Percentiles rank a stretch among this genome's conserved stretches.
Evolutionary conservation across 2,888 invertebrate genomes (phyloP).

Genomic region (Tiliacea aurago): DNA sequence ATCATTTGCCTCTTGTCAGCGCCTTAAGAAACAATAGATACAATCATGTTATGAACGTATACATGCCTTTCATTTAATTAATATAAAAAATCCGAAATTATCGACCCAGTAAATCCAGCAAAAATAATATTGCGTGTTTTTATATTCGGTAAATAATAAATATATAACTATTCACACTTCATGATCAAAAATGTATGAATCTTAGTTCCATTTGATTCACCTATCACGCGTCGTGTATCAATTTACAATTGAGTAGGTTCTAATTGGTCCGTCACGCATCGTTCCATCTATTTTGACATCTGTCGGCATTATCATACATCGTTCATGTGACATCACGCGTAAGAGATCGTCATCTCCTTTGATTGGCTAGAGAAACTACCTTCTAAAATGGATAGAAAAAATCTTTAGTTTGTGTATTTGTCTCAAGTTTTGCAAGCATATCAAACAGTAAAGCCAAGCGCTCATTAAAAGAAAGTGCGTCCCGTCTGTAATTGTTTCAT

Average conservation of each 20-base stretch:
- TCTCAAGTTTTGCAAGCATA: not conserved
- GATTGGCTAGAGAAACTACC: slow-evolving; percentile 46
- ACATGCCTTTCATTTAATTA: not conserved
- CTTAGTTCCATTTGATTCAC: slow-evolving; percentile 16
- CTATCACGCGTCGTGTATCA: slow-evolving; percentile 34
- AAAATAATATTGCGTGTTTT: not conserved
- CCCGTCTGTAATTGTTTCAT: no score
- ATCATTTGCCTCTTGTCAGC: no score
- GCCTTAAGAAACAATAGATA: not conserved
- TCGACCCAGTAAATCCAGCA: not conserved
- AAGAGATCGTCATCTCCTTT: slow-evolving; percentile 46
- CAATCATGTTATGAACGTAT: not conserved
- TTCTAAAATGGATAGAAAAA: not conserved
- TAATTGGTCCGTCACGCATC: slow-evolving; percentile 46
- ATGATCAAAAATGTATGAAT: slow-evolving; percentile 31
- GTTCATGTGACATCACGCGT: slow-evolving; percentile 51
- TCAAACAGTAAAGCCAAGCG: not conserved
- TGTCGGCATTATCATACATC: slow-evolving; percentile 49
- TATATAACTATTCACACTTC: not conserved
- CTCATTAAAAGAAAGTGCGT: no score
- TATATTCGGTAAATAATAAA: not conserved
- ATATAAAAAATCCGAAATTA: not conserved
- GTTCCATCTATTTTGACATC: slow-evolving; percentile 56
- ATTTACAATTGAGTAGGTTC: slow-evolving; percentile 46
- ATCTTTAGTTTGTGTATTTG: not conserved